Conservation (phyloP, 2,888 invertebrate species). For the Dryobota labecula region DNA sequence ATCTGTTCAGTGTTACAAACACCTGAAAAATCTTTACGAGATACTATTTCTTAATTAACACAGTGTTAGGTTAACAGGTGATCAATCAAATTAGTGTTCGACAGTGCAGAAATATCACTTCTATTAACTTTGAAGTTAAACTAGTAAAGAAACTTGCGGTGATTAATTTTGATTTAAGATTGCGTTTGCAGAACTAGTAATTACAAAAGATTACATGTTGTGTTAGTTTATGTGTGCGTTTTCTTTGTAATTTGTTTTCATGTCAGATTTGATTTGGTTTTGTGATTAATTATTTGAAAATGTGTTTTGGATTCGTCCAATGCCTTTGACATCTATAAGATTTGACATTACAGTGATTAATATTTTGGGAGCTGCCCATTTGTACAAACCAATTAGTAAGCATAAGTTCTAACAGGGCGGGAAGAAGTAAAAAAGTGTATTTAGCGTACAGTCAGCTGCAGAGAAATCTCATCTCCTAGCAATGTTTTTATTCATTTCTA, state of each 20-base stretch:
- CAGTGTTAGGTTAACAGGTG: slow-evolving; percentile 23
- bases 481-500: too few relatives aligned
- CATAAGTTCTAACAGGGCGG: neutral
- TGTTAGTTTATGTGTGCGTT: slow-evolving; percentile 7
- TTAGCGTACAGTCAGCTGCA: neutral
- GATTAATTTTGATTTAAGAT: slow-evolving; percentile 46
- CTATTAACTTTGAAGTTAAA: slow-evolving; percentile 13
- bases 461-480: too few relatives aligned
- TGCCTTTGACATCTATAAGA: slow-evolving; percentile 15
- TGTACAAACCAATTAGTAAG: too few relatives aligned
- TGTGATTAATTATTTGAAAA: neutral
- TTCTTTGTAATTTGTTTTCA: slow-evolving; percentile 17
- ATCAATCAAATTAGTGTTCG: slow-evolving; percentile 49
- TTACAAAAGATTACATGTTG: slow-evolving; percentile 27
- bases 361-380: neutral
- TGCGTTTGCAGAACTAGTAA: slow-evolving; percentile 22
- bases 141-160: slow-evolving; percentile 22
- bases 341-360: neutral
- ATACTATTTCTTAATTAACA: slow-evolving; percentile 23
- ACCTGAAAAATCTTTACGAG: slow-evolving; percentile 5
- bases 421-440: neutral
- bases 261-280: neutral
- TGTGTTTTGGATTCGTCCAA: slow-evolving; percentile 2
- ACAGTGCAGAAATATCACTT: slow-evolving; percentile 45
- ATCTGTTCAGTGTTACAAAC: slow-evolving; percentile 25